Evolutionary conservation across 2,888 invertebrate species (phyloP).

Genomic region (Lagria hirta): DNA sequence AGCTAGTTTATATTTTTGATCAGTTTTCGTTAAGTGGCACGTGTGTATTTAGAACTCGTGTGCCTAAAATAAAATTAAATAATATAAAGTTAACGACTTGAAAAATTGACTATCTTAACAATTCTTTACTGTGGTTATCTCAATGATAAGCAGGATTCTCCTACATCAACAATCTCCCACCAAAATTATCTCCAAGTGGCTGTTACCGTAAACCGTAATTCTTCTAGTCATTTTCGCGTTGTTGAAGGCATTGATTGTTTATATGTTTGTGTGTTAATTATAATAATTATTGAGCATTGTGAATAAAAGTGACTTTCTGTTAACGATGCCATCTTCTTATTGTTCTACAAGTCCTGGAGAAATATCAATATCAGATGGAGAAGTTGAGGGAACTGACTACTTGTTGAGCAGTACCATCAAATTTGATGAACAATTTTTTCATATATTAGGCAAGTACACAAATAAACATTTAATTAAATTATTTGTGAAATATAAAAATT

Average conservation of each 20-base stretch:
- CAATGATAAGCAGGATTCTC: constrained; percentile 33
- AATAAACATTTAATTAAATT: too few relatives aligned
- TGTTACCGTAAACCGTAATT: constrained; percentile 12
- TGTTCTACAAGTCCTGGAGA: constrained; percentile 47
- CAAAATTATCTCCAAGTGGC: constrained; percentile 20
- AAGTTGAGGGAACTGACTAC: constrained; percentile 65
- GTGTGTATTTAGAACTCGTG: background rate
- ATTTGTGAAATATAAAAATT: too few relatives aligned
- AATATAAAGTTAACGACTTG: constrained; percentile 8
- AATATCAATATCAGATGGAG: constrained; percentile 53
- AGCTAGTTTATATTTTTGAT: background rate
- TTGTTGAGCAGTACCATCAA: constrained; percentile 64
- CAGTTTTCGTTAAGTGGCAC: background rate
- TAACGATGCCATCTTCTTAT: constrained; percentile 44
- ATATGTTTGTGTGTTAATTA: constrained; percentile 1
- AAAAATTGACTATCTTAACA: constrained; percentile 21
- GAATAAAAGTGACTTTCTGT: background rate
- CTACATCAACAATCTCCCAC: constrained; percentile 38
- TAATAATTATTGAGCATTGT: constrained; percentile 2
- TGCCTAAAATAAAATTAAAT: background rate
- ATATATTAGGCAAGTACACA: constrained; percentile 61
- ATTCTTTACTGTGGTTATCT: constrained; percentile 28
- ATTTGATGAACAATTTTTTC: constrained; percentile 64
- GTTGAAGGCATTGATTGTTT: constrained; percentile 11
- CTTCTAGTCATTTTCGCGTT: constrained; percentile 16